These are phyloP conservation scores for Oncorhynchus gorbuscha DNA, from an alignment of 2,113 vertebrate genomes.

Conservation along the genomic window DNA sequence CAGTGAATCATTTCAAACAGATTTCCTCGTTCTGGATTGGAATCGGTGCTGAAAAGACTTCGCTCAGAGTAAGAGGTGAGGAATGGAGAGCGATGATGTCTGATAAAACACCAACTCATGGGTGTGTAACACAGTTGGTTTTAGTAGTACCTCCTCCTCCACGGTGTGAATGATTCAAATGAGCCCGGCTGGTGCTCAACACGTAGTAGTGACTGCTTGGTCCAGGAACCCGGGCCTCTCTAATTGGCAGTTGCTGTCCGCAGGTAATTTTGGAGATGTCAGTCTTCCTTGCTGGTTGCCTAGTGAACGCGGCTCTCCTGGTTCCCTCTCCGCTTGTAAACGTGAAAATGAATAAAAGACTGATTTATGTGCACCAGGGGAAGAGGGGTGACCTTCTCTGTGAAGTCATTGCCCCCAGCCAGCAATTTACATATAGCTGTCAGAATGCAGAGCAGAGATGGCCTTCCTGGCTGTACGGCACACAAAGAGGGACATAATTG, in stretches of 20 bases:
- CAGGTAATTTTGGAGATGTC: slow-evolving; percentile 68
- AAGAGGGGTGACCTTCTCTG: slow-evolving; percentile 79
- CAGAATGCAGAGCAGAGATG: too few relatives aligned
- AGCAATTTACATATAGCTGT: slow-evolving; percentile 16
- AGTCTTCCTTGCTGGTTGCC: slow-evolving; percentile 36
- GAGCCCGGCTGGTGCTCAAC: slow-evolving; percentile 34
- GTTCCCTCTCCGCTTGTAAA: slow-evolving; percentile 66
- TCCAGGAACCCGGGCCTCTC: slow-evolving; percentile 31
- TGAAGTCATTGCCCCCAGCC: slow-evolving; percentile 78
- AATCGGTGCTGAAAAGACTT: background rate
- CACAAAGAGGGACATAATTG: too few relatives aligned
- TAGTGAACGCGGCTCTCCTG: slow-evolving; percentile 6
- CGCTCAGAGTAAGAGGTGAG: background rate
- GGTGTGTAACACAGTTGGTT: background rate
- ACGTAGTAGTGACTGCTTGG: slow-evolving; percentile 22
- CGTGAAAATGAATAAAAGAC: slow-evolving; percentile 72
- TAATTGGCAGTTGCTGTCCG: slow-evolving; percentile 67
- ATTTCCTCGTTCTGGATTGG: background rate
- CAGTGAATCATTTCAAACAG: slow-evolving; percentile 31
- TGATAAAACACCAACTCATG: background rate
- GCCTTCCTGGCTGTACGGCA: too few relatives aligned
- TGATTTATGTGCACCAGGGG: slow-evolving; percentile 69
- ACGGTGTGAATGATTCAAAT: slow-evolving; percentile 52
- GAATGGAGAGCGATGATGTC: background rate
- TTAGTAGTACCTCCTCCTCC: background rate